Evolutionary conservation across 2,113 vertebrate species (phyloP), one percentile per base, ranked within the genome.

Genomic region (Sitta europaea): DNA sequence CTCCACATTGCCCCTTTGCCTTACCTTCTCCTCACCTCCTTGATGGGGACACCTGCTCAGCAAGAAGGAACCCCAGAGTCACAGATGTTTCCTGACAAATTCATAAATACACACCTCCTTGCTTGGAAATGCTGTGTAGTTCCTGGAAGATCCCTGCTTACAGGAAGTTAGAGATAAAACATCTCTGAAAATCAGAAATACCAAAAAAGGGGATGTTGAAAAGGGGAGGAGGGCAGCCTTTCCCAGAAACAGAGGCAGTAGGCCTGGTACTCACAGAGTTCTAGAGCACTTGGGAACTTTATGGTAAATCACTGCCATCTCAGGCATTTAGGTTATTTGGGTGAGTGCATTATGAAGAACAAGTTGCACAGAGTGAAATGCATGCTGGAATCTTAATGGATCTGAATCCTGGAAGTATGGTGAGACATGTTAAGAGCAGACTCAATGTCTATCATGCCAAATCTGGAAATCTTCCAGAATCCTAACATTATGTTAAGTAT

Each of bases 351-450:
- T 25, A 45, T 42, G 47, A 66, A 84, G 42, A 57, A 50, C 5
- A 63, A 48, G 23, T 6, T 54, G 71, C 58, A 77, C 3, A 63
- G n/a, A 43, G 27, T n/a, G 27, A 84, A 90, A 71, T 3, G 6
- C 6, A 5, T 2, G 3, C 18, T 31, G 65, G 14, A 84, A 18
- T 17, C 11, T 7, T 61, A 70, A 66, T 40, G 43, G 88, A 25
- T 14, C 22, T 42, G 29, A 25, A 28, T 65, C 12, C 6, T n/a
- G 25, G 40, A 70, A 80, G 14, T 7, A 17, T 1, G 5, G 10
- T 0, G 10, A 45, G 23, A 54, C 24, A 18, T 1, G 0, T 2
- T 4, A n/a, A 15, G 14, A 51, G 21, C 16, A 35, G 28, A 0
- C 6, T 35, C 33, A 24, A 38, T 24, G 28, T 40, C 42, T 12